Conservation (phyloP, 2,113 vertebrate genomes). For the Bettongia penicillata region DNA sequence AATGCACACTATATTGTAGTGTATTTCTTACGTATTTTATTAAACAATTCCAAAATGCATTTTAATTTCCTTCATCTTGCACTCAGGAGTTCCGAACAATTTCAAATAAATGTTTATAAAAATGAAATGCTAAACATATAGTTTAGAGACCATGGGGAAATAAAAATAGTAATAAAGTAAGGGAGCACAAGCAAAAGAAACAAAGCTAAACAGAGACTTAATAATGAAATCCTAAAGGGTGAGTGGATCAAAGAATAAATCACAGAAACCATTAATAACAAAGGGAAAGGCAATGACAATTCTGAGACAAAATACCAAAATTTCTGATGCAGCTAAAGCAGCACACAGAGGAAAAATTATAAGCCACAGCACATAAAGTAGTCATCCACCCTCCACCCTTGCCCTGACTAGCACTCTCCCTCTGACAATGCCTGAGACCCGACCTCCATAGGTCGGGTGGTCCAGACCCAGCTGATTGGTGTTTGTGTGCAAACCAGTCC, state of each 20-base stretch:
- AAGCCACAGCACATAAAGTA: no score
- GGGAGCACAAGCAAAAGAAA: neutral
- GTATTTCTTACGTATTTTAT: neutral
- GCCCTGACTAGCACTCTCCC: no score
- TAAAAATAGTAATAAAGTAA: neutral
- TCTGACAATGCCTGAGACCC: no score
- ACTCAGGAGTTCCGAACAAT: neutral
- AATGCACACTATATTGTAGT: neutral
- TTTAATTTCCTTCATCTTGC: neutral
- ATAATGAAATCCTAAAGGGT: neutral
- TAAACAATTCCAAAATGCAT: neutral
- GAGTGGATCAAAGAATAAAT: neutral
- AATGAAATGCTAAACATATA: neutral
- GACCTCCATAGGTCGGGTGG: no score
- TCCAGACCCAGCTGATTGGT: no score
- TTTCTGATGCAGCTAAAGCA: neutral
- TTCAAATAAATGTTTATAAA: neutral
- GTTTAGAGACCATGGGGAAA: neutral
- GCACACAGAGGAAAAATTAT: neutral
- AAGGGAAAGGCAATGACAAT: neutral
- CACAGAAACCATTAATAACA: neutral
- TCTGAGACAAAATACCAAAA: neutral
- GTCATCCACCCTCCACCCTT: no score
- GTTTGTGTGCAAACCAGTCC: no score
- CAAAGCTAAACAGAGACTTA: neutral